A percentile compares a stretch with the other conserved stretches of the same genome.
Conservation (phyloP, 1,140 invertebrate genomes). For the Sarcophaga bullata region DNA sequence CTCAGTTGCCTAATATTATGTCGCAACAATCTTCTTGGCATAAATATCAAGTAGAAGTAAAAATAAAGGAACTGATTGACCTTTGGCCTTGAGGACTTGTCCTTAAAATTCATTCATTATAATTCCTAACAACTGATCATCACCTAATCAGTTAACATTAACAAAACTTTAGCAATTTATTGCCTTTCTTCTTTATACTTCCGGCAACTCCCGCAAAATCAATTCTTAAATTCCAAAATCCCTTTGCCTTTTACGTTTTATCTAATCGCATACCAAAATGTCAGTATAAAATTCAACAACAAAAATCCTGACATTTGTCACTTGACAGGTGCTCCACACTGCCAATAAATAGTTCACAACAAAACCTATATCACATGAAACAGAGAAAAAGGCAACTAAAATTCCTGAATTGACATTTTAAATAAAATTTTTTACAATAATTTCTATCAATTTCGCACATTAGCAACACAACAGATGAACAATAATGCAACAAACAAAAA, state of each 20-base stretch:
- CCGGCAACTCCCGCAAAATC: neutral
- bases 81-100: too few species aligned
- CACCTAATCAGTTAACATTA: too few species aligned
- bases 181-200: neutral
- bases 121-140: too few species aligned
- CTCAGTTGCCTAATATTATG: too few species aligned
- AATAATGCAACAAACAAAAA: neutral
- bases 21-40: too few species aligned
- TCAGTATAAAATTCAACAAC: neutral
- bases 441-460: conserved; percentile 41
- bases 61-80: too few species aligned
- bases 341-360: neutral
- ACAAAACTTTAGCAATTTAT: too few species aligned
- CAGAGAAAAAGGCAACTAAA: neutral
- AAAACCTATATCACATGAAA: neutral
- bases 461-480: neutral
- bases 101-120: too few species aligned
- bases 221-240: neutral
- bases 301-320: conserved; percentile 28
- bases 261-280: conserved; percentile 4
- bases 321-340: conserved; percentile 3
- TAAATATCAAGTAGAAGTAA: too few species aligned
- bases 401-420: conserved; percentile 23
- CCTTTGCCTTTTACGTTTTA: too few species aligned
- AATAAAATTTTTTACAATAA: conserved; percentile 27